Conservation (phyloP, 2,797 vertebrate species). For the Sebastes trivittatus region DNA sequence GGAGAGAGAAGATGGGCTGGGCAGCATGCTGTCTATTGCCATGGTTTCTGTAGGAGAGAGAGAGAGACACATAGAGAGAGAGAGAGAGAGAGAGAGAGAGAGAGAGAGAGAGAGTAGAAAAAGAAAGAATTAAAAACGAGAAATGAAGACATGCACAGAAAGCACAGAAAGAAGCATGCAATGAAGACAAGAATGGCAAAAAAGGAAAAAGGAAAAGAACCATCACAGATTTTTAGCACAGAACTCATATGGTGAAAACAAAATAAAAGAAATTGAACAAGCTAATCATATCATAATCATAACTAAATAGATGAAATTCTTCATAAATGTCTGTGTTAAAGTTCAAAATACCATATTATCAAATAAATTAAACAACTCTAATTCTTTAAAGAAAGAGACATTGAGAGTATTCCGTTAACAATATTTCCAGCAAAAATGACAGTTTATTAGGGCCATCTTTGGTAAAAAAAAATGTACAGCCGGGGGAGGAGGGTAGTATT, state of each 20-base stretch:
- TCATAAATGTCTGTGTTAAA: neutral
- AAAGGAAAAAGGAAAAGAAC: neutral
- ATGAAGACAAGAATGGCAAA: neutral
- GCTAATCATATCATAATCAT: no score
- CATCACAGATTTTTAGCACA: neutral
- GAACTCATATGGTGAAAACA: neutral
- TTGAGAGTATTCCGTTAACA: neutral
- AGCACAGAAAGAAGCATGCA: neutral
- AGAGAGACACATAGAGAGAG: neutral
- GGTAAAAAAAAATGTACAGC: neutral
- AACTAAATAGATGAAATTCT: neutral
- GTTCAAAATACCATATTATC: neutral
- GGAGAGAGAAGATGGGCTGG: slow-evolving; percentile 88
- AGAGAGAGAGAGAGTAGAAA: neutral
- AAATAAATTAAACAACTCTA: neutral
- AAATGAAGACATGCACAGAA: neutral
- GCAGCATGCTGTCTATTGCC: slow-evolving; percentile 92
- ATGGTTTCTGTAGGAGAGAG: slow-evolving; percentile 82
- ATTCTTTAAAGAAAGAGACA: neutral
- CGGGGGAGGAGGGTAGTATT: neutral
- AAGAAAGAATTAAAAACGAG: neutral
- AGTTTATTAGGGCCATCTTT: neutral
- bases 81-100: neutral
- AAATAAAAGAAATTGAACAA: neutral
- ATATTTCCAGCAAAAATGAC: neutral